Base-by-base conservation (phyloP, 2,888 invertebrate genomes). In the Omphaloscelis lunosa region DNA sequence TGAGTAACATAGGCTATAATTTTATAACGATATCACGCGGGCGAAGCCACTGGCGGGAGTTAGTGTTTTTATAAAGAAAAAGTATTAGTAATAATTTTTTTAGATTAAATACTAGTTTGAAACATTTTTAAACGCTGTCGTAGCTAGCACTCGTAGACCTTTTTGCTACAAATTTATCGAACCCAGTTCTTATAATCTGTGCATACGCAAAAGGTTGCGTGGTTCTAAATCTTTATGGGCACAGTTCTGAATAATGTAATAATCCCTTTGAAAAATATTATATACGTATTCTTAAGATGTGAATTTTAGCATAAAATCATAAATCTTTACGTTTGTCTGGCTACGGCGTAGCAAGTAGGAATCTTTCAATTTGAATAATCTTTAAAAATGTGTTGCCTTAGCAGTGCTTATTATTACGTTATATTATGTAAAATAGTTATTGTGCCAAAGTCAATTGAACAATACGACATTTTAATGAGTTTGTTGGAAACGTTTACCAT, bases 391-490 rank as follows among this genome's bases (percentile, higher is more conserved):
- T 80, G 41, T 62, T 23, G 23, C 39, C 29, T 29, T 15, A 48
- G 0, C 17, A 56, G 62, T 63, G 6, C 7, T 59, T 69, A 20
- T 63, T 76, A 56, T 51, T 82, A 27, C 41, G 34, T 45, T 58
- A 76, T 34, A 34, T 34, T 34, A 48, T 76, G 41, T 63, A 29
- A 69, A 82, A 69, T 20, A 63, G 51, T 34, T 58, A 77, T 59
- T 82, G 56, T 58, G 29, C 15, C 80, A 66, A 70, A 75, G 53
- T 56, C 67, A 63, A 84, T 71, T 80, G 62, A 84, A 80, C 80
- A 80, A 84, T 83, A 84, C 68, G 51, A 74, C 61, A 82, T 62
- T 75, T 65, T 85, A 75, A 79, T 76, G 63, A 76, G 61, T 67
- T 69, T 69, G 59, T 69, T 72, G 63, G 34, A 75, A 74, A 84